phyloP scores from a whole-genome alignment of 2,797 vertebrate genomes.

The Phrynocephalus guinanensis region DNA sequence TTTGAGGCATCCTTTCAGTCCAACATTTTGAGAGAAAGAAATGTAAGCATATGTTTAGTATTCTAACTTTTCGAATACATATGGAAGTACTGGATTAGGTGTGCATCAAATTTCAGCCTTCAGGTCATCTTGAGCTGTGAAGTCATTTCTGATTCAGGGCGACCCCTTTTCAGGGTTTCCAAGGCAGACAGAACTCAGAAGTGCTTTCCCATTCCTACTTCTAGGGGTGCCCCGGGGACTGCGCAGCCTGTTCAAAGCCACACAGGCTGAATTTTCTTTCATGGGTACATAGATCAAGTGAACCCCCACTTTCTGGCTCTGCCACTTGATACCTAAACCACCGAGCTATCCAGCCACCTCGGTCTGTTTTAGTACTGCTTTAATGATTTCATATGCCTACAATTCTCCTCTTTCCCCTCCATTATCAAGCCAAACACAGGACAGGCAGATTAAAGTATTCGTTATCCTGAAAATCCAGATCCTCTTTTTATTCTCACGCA shows the following conservation, averaged over 20 bases:
- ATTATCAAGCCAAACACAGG: not conserved
- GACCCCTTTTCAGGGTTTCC: no score
- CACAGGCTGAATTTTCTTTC: no score
- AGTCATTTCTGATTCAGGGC: no score
- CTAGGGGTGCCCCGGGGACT: no score
- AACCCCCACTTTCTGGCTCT: no score
- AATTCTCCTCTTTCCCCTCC: not conserved
- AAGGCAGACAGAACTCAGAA: no score
- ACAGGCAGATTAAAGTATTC: not conserved
- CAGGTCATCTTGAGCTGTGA: not conserved
- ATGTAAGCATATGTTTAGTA: not conserved
- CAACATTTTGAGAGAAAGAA: not conserved
- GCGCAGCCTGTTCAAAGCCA: no score
- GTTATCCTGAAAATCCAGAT: not conserved
- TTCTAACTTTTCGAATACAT: not conserved
- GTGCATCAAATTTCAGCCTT: not conserved
- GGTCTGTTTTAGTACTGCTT: no score
- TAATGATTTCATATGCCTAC: not conserved
- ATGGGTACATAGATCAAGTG: no score
- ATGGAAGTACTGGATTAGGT: not conserved
- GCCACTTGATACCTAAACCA: no score
- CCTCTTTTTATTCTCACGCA: not conserved
- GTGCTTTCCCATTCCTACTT: no score
- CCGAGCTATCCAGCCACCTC: no score
- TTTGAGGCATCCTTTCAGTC: not conserved